A percentile compares a stretch with the other conserved stretches of the same genome.
Evolutionary conservation across 2,797 vertebrate species (phyloP).

Genomic region (Aselliscus stoliczkanus): DNA sequence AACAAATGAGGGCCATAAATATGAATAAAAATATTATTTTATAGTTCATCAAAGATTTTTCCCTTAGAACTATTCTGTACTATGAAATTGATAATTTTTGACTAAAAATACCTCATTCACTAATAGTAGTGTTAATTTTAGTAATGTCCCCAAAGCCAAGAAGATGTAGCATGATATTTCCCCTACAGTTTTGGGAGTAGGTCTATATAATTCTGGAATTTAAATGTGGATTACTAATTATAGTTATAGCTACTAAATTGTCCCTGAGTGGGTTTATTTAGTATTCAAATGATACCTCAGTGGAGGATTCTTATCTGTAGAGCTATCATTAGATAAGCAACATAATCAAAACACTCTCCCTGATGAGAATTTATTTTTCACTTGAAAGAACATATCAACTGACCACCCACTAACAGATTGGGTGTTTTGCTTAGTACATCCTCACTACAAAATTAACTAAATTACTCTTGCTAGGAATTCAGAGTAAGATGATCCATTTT

Average conservation of each 20-base stretch:
- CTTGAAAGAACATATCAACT: constrained; percentile 46
- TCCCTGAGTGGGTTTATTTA: constrained; percentile 6
- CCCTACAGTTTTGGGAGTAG: background rate
- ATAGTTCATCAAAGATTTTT: constrained; percentile 49
- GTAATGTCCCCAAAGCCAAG: constrained; percentile 1
- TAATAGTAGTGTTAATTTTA: constrained; percentile 31
- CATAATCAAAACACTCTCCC: constrained; percentile 47
- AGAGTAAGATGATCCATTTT: constrained; percentile 10
- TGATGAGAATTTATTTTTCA: constrained; percentile 62
- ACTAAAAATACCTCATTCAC: constrained; percentile 16
- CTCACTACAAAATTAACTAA: constrained; percentile 25
- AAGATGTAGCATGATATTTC: background rate
- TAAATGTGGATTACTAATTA: background rate
- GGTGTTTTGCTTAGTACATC: background rate
- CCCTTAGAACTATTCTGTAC: constrained; percentile 4
- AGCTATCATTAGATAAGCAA: constrained; percentile 53
- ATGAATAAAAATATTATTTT: constrained; percentile 71
- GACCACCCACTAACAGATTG: background rate
- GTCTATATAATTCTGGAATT: constrained; percentile 13
- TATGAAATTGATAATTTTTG: constrained; percentile 47
- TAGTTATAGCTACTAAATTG: background rate
- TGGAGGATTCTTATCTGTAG: constrained; percentile 37
- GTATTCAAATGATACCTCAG: background rate
- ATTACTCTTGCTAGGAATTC: constrained; percentile 33
- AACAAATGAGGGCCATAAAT: constrained; percentile 59